Percentiles rank a stretch among this genome's conserved stretches.
Conservation (phyloP, 2,888 invertebrate species). For the Diarsia mendica region DNA sequence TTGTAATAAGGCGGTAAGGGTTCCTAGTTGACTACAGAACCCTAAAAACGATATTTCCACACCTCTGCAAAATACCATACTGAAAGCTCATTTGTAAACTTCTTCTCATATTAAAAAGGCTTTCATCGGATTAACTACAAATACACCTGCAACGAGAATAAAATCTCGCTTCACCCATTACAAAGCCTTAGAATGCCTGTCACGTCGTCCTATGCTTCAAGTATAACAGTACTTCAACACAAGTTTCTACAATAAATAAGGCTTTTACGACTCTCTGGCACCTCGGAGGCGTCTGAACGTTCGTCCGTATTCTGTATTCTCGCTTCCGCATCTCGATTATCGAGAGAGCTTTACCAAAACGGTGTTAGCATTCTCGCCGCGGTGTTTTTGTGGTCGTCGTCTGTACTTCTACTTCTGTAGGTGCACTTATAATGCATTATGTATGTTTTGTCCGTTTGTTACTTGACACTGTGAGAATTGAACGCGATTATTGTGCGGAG, state of each 20-base stretch:
- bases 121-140: constrained; percentile 41
- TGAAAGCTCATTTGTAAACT: background rate
- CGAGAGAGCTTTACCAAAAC: constrained; percentile 74
- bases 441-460: constrained; percentile 68
- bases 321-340: constrained; percentile 71
- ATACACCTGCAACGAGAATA: constrained; percentile 40
- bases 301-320: constrained; percentile 58
- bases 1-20: too few relatives aligned
- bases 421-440: constrained; percentile 77
- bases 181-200: constrained; percentile 50
- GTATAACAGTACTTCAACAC: constrained; percentile 67
- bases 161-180: constrained; percentile 37
- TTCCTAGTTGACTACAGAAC: too few relatives aligned
- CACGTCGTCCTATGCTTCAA: constrained; percentile 63
- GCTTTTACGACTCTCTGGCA: constrained; percentile 64
- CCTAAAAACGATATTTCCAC: background rate
- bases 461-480: constrained; percentile 64
- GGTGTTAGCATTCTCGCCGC: constrained; percentile 74
- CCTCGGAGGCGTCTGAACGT: constrained; percentile 37
- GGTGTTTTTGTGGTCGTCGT: constrained; percentile 60
- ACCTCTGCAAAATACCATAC: background rate
- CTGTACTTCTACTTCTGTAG: constrained; percentile 65
- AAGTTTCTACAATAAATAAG: constrained; percentile 67
- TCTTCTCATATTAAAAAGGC: constrained; percentile 9
- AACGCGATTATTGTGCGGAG: constrained; percentile 55